Percentiles rank a stretch among this genome's conserved stretches.
phyloP scores from a whole-genome alignment of 2,113 vertebrate genomes.

The Toxotes jaculatrix region DNA sequence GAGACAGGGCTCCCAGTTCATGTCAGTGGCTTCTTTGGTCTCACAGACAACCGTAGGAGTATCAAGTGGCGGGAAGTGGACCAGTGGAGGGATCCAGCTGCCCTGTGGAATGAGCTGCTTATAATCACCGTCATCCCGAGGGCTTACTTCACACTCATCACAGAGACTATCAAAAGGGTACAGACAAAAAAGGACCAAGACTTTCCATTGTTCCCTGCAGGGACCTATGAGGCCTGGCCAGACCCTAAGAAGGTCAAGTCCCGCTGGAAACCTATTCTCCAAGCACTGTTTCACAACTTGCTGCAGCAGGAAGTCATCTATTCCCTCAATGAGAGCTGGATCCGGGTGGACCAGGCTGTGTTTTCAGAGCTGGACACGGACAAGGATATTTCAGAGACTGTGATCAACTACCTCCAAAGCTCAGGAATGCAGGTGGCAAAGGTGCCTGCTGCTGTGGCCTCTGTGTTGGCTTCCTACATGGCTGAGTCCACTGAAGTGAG shows the following conservation, averaged over 20 bases:
- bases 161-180: constrained; percentile 89
- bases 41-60: constrained; percentile 98
- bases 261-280: constrained; percentile 92
- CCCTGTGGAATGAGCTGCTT: constrained; percentile 96
- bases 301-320: constrained; percentile 90
- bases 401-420: constrained; percentile 95
- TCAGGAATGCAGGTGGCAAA: constrained; percentile 92
- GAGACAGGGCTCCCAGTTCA: constrained; percentile 96
- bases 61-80: constrained; percentile 98
- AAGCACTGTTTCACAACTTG: constrained; percentile 91
- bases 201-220: constrained; percentile 86
- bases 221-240: constrained; percentile 93
- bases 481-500: constrained; percentile 81
- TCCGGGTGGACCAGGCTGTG: constrained; percentile 88
- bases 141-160: constrained; percentile 92
- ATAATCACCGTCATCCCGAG: constrained; percentile 90
- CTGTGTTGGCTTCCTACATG: constrained; percentile 82
- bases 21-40: constrained; percentile 97
- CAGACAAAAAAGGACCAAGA: constrained; percentile 88
- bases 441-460: constrained; percentile 88
- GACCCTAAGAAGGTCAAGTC: constrained; percentile 86
- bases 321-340: constrained; percentile 89
- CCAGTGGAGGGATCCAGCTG: constrained; percentile 97
- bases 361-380: constrained; percentile 91
- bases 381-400: constrained; percentile 85